These are phyloP conservation scores for Selene dorsalis DNA, from an alignment of 2,797 vertebrate genomes.

Conservation along the genomic window DNA sequence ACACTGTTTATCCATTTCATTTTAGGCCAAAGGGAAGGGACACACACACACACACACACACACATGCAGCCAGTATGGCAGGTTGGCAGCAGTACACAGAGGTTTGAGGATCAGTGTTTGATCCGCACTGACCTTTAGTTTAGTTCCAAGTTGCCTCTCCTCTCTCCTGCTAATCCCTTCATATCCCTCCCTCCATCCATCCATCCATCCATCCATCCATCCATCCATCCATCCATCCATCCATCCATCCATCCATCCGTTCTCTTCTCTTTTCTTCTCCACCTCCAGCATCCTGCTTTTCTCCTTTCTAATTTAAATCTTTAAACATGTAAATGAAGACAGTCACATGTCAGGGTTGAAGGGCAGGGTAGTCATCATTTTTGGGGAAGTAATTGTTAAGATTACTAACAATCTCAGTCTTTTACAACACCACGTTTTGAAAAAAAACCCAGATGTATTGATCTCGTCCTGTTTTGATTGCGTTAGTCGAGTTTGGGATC, in stretches of 20 bases:
- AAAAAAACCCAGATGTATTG: neutral
- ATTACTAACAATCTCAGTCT: neutral
- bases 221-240: no score
- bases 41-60: conserved; percentile 3
- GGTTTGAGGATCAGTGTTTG: conserved; percentile 62
- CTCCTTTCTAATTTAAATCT: neutral
- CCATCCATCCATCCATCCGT: neutral
- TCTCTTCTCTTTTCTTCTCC: neutral
- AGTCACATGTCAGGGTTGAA: neutral
- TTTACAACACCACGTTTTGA: neutral
- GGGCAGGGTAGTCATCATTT: neutral
- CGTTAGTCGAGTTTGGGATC: neutral
- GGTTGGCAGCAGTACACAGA: conserved; percentile 63
- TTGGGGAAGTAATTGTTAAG: neutral
- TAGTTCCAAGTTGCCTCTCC: conserved; percentile 44
- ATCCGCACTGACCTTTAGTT: conserved; percentile 67
- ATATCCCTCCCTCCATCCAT: neutral
- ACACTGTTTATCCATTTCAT: conserved; percentile 30
- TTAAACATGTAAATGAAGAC: neutral
- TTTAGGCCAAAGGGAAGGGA: conserved; percentile 29
- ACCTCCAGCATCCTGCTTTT: neutral
- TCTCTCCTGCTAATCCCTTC: conserved; percentile 41
- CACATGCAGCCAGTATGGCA: conserved; percentile 2
- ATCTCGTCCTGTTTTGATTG: neutral
- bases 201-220: no score